These are phyloP conservation scores for Bugulina stolonifera DNA, from an alignment of 2,888 invertebrate genomes.

Conservation along the genomic window DNA sequence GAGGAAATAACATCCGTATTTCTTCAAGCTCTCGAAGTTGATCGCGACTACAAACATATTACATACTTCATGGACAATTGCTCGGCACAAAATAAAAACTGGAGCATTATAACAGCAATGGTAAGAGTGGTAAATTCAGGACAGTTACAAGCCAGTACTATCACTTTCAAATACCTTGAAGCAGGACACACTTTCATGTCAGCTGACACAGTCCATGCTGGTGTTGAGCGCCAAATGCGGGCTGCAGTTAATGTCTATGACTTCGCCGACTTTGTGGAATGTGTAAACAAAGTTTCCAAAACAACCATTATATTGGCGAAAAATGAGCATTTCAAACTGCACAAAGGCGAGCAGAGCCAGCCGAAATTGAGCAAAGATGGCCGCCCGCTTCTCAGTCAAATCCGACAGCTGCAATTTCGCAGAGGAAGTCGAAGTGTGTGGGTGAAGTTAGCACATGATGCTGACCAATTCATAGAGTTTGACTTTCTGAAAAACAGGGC, in stretches of 20 bases:
- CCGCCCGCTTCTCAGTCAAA: neutral
- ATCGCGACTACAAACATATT: neutral
- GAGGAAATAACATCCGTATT: constrained; percentile 4
- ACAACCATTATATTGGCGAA: neutral
- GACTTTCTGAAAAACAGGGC: too few species aligned
- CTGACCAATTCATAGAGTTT: too few species aligned
- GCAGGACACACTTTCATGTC: constrained; percentile 6
- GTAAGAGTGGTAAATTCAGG: neutral
- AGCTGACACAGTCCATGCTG: neutral
- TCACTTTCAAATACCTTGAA: neutral
- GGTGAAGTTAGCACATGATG: too few species aligned
- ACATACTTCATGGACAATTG: constrained; percentile 12
- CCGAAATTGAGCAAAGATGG: neutral
- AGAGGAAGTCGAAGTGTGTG: too few species aligned
- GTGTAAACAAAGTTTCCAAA: neutral
- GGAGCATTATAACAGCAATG: neutral
- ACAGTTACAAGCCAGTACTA: neutral
- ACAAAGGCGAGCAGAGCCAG: neutral
- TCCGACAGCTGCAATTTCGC: neutral
- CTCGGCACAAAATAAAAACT: neutral
- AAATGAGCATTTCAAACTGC: neutral
- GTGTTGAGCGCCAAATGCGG: neutral
- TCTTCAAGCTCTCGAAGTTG: neutral
- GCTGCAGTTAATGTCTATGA: neutral
- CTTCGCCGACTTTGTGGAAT: neutral